Evolutionary conservation across 1,140 invertebrate species (phyloP).

Genomic region (Trissolcus basalis): DNA sequence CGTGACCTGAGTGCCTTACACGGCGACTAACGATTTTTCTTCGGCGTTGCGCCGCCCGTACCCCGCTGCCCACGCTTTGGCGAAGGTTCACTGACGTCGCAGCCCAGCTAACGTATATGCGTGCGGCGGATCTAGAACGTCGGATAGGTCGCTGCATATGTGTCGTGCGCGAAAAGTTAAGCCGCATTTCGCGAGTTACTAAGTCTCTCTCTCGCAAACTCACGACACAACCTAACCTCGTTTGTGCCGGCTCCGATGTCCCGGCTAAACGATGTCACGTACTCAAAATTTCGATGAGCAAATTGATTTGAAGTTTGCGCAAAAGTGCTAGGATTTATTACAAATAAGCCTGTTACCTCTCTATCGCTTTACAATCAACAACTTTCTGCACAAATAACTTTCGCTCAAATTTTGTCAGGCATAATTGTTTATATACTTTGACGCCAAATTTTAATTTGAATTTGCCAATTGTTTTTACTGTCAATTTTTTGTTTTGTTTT

Average conservation of each 20-base stretch:
- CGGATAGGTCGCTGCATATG: slow-evolving; percentile 53
- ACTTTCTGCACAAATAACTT: too few relatives aligned
- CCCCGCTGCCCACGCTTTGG: slow-evolving; percentile 21
- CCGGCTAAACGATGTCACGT: slow-evolving; percentile 33
- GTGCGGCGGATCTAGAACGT: slow-evolving; percentile 58
- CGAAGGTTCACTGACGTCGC: slow-evolving; percentile 69
- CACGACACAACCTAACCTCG: slow-evolving; percentile 34
- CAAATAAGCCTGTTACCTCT: neutral
- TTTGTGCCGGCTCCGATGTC: slow-evolving; percentile 25
- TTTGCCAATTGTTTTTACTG: too few relatives aligned
- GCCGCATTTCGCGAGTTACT: slow-evolving; percentile 52
- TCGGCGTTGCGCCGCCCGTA: slow-evolving; percentile 18
- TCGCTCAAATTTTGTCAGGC: too few relatives aligned
- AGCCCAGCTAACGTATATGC: slow-evolving; percentile 55
- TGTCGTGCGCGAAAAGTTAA: slow-evolving; percentile 56
- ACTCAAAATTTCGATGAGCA: slow-evolving; percentile 23
- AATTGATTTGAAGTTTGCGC: slow-evolving; percentile 21
- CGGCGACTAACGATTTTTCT: slow-evolving; percentile 67
- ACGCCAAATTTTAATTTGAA: too few relatives aligned
- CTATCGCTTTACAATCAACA: too few relatives aligned
- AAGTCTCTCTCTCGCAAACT: slow-evolving; percentile 48
- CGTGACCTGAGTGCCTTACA: slow-evolving; percentile 66
- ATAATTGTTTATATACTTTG: too few relatives aligned
- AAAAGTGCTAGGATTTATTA: slow-evolving; percentile 1
- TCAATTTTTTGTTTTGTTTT: too few relatives aligned